These are phyloP conservation scores for Rhogogaster chlorosoma DNA, from an alignment of 2,888 invertebrate species.

Conservation along the genomic window DNA sequence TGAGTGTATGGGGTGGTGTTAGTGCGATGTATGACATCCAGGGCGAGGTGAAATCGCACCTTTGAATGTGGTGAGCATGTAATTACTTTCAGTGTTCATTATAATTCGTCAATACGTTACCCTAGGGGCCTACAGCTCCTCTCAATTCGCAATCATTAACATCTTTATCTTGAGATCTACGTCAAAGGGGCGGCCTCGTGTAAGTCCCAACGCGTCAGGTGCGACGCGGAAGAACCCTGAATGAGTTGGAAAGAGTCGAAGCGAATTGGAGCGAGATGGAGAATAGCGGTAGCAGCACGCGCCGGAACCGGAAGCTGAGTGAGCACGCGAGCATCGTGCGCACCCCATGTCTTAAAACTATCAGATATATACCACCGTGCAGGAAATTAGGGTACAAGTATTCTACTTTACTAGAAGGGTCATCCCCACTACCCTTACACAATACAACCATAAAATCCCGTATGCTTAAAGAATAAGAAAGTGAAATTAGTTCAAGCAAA, in stretches of 20 bases:
- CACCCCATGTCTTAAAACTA: conserved; percentile 53
- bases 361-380: conserved; percentile 42
- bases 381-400: conserved; percentile 62
- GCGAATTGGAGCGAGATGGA: conserved; percentile 33
- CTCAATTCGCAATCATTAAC: conserved; percentile 69
- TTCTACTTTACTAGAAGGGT: conserved; percentile 23
- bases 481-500: background rate
- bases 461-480: background rate
- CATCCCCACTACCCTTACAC: background rate
- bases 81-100: conserved; percentile 57
- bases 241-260: conserved; percentile 30
- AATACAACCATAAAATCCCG: background rate
- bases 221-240: conserved; percentile 59
- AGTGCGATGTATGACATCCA: conserved; percentile 18
- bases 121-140: conserved; percentile 52
- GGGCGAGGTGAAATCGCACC: conserved; percentile 43
- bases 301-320: conserved; percentile 69
- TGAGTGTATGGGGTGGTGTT: background rate
- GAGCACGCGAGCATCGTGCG: conserved; percentile 66
- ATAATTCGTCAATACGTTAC: conserved; percentile 60
- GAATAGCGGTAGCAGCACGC: conserved; percentile 59
- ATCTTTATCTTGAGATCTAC: conserved; percentile 67
- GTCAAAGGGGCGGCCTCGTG: conserved; percentile 60
- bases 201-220: conserved; percentile 68
- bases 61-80: conserved; percentile 26